Evolutionary conservation across 2,113 vertebrate genomes (phyloP), one percentile per base, ranked within the genome.

Genomic region (Polypterus senegalus): DNA sequence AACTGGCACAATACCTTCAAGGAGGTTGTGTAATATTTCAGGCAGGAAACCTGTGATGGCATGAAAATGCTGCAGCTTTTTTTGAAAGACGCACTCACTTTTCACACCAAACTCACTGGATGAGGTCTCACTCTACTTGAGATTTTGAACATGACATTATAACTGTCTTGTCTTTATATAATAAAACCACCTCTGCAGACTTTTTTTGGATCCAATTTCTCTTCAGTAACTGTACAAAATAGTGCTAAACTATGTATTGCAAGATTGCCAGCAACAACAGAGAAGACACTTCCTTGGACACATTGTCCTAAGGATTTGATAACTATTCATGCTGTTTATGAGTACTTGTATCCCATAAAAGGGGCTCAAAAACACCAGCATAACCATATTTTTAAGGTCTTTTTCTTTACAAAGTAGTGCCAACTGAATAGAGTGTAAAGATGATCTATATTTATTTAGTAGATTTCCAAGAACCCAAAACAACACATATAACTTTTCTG

Each of bases 261-360:
- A 5, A 69, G 47, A 65, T 73, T 73, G 62, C 71, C 60, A 47
- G 67, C 67, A 53, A 56, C 62, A 7, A 76, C 65, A 67, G 46
- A 62, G 9, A 69, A 54, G 0, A 74, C 64, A 48, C 58, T 70
- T 7, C 59, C 68, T 3, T 5, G 53, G 27, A 72, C 3, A 48
- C 48, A 61, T 46, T 71, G 48, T 51, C 67, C 65, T 0, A 74
- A 0, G 7, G 51, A 48, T 52, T 71, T 57, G 59, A 70, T 65
- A 5, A 66, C 73, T 9, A 72, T 7, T 0, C 63, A 57, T 68
- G 57, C 49, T 55, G 10, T 27, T 72, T 66, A 64, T 68, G 67
- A 51, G 59, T 65, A 2, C 43, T 8, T 3, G 73, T 58, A 44
- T 73, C 69, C 57, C 51, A 58, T 43, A 74, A 65, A 48, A 72